These are phyloP conservation scores for Diplosoma virens DNA, from an alignment of 23 tunicate genomes.

Conservation along the genomic window DNA sequence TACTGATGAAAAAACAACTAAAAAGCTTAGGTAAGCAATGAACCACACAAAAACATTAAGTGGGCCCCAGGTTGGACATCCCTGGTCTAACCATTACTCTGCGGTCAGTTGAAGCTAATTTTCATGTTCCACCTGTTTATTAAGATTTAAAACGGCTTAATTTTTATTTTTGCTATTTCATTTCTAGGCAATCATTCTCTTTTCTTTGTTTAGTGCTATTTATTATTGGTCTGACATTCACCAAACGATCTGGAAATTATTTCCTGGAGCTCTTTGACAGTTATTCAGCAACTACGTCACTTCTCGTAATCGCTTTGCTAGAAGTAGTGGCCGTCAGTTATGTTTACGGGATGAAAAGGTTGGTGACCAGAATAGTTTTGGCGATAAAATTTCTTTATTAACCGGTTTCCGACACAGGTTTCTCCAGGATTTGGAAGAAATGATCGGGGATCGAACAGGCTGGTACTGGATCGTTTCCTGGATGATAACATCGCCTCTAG, in stretches of 20 bases:
- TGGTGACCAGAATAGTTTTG: neutral
- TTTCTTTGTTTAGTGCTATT: constrained; percentile 65
- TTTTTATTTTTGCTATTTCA: no score
- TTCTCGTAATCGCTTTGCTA: constrained; percentile 48
- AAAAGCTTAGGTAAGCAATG: no score
- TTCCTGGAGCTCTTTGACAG: constrained; percentile 74
- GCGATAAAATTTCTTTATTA: neutral
- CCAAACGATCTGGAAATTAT: constrained; percentile 71
- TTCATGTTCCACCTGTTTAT: no score
- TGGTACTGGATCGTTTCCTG: constrained; percentile 71
- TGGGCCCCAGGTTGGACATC: no score
- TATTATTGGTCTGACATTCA: constrained; percentile 57
- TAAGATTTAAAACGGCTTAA: no score
- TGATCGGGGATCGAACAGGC: constrained; percentile 53
- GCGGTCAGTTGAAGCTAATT: no score
- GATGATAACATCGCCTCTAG: constrained; percentile 66
- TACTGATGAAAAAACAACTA: no score
- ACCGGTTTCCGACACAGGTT: constrained; percentile 42
- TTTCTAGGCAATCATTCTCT: no score
- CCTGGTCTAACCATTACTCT: no score
- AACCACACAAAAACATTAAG: no score
- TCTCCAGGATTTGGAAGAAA: constrained; percentile 51
- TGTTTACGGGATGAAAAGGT: constrained; percentile 63
- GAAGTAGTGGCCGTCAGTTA: constrained; percentile 75
- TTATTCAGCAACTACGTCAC: constrained; percentile 78